Conservation (phyloP, 2,888 invertebrate species). For the Eilema caniola region DNA sequence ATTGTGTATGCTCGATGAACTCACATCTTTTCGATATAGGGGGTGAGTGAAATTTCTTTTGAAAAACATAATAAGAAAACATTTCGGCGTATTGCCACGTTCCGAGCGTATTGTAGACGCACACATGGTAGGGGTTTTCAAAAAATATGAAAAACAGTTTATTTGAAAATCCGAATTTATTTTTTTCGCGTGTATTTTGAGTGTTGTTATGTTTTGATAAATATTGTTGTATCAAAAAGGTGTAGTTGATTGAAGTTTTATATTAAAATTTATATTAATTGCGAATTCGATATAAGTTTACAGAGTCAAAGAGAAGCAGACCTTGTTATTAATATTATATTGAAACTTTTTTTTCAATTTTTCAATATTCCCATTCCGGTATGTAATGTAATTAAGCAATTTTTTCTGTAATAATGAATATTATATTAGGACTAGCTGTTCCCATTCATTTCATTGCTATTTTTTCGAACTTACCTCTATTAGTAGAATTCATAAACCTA, state of each 20-base stretch:
- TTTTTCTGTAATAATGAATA: no score
- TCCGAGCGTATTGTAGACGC: slow-evolving; percentile 30
- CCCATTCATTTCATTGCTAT: background rate
- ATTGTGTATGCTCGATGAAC: slow-evolving; percentile 60
- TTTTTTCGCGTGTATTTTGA: slow-evolving; percentile 32
- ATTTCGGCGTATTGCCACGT: slow-evolving; percentile 44
- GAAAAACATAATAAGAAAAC: slow-evolving; percentile 47
- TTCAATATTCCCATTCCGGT: background rate
- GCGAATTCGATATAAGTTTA: slow-evolving; percentile 4
- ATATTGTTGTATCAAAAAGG: background rate
- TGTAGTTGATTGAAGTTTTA: background rate
- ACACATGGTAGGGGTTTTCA: slow-evolving; percentile 39
- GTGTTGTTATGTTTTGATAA: slow-evolving; percentile 16
- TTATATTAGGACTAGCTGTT: no score
- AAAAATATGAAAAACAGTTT: slow-evolving; percentile 35
- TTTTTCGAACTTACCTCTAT: background rate
- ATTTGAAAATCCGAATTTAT: slow-evolving; percentile 38
- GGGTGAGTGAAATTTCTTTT: slow-evolving; percentile 52
- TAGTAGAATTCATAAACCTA: background rate
- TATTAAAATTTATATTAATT: no score
- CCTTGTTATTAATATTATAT: background rate
- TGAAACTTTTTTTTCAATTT: background rate
- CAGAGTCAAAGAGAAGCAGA: background rate
- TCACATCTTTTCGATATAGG: slow-evolving; percentile 46
- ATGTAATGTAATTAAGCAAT: background rate